phyloP scores from a whole-genome alignment of 2,888 invertebrate genomes.

The Agonopterix subpropinquella region DNA sequence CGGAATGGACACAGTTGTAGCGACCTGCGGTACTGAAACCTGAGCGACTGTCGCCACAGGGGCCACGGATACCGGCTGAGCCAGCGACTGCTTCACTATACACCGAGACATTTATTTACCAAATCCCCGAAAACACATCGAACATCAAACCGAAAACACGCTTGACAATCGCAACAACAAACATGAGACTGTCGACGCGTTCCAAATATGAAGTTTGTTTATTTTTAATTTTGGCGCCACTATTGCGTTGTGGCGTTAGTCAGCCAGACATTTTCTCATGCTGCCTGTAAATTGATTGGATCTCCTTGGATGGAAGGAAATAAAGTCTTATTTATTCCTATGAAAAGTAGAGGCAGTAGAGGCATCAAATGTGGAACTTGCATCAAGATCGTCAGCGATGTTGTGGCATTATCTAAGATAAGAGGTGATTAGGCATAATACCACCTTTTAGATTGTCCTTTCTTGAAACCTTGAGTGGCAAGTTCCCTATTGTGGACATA shows the following conservation, averaged over 20 bases:
- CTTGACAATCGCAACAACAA: conserved; percentile 52
- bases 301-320: conserved; percentile 3
- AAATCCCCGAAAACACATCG: conserved; percentile 23
- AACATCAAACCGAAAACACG: conserved; percentile 24
- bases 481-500: conserved; percentile 26
- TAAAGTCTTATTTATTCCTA: too few relatives aligned
- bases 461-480: too few relatives aligned
- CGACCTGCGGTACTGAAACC: conserved; percentile 20
- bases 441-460: background rate
- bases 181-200: conserved; percentile 67
- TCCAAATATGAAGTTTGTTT: conserved; percentile 71
- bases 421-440: too few relatives aligned
- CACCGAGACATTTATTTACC: conserved; percentile 56
- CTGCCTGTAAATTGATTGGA: conserved; percentile 13
- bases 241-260: conserved; percentile 48
- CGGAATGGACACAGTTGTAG: conserved; percentile 20
- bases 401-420: too few relatives aligned
- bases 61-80: conserved; percentile 39
- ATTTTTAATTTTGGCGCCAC: conserved; percentile 73
- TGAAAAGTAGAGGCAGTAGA: too few relatives aligned
- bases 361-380: too few relatives aligned
- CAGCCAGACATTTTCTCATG: conserved; percentile 36
- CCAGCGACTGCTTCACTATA: conserved; percentile 65
- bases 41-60: conserved; percentile 18
- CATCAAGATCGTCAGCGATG: too few relatives aligned